A percentile compares a stretch with the other conserved stretches of the same genome.
Conservation (phyloP, 2,113 vertebrate species). For the Rhodinocichla rosea region DNA sequence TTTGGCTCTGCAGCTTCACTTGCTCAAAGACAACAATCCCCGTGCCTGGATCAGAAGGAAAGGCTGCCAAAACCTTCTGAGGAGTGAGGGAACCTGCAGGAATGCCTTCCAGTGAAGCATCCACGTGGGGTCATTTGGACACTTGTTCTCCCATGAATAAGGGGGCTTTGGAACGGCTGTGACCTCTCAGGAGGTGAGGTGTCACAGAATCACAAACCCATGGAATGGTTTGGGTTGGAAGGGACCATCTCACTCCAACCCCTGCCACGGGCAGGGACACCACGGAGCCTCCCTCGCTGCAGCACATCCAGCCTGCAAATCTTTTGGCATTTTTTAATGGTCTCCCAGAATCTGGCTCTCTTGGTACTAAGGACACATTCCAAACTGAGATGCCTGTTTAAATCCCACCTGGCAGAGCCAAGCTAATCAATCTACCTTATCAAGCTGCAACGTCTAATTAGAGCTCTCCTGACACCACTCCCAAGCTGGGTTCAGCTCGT, state of each 20-base stretch:
- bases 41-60: background rate
- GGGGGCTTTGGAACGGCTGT: rapidly evolving
- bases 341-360: background rate
- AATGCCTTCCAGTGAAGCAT: rapidly evolving
- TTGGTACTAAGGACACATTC: rapidly evolving
- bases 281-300: rapidly evolving
- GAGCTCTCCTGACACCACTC: background rate
- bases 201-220: rapidly evolving
- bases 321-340: background rate
- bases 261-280: background rate
- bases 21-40: background rate
- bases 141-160: rapidly evolving
- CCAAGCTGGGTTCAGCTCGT: background rate
- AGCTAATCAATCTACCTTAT: background rate
- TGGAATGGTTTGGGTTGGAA: background rate
- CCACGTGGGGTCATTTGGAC: background rate
- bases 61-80: background rate
- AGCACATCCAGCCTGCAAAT: background rate
- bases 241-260: background rate
- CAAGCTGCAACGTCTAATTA: background rate
- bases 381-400: background rate
- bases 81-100: background rate
- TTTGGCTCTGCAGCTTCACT: background rate
- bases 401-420: background rate
- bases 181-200: background rate